Conservation (phyloP, 1,140 invertebrate species). For the Pseudobourletiella spinata region DNA sequence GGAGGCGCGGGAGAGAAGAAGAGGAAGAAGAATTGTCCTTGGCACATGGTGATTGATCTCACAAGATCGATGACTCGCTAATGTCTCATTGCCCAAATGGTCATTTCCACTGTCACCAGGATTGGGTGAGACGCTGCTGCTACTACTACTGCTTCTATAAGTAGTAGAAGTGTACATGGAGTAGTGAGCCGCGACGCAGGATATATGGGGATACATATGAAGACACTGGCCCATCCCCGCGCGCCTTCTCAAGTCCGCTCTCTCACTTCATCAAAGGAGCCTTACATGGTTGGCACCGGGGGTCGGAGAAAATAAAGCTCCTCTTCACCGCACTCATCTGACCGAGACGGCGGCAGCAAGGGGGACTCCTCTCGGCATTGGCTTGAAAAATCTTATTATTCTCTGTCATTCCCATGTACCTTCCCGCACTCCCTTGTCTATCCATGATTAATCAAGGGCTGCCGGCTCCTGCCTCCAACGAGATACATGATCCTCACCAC, state of each 20-base stretch:
- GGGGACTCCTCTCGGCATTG: background rate
- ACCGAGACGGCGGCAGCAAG: too few relatives aligned
- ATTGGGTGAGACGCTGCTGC: too few relatives aligned
- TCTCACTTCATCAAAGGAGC: background rate
- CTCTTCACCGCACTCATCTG: too few relatives aligned
- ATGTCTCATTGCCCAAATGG: conserved; percentile 34
- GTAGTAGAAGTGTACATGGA: too few relatives aligned
- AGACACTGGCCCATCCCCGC: background rate
- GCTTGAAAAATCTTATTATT: background rate
- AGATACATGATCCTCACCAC: too few relatives aligned
- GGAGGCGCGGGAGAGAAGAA: conserved; percentile 9
- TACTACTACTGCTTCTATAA: too few relatives aligned
- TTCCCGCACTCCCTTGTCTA: background rate
- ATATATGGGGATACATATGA: too few relatives aligned
- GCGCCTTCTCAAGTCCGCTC: background rate
- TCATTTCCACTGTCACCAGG: conserved; percentile 30
- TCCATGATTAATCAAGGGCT: background rate
- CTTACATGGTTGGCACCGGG: too few relatives aligned
- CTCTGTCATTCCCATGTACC: conserved; percentile 11
- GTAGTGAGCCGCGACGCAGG: too few relatives aligned
- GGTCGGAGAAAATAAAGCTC: background rate
- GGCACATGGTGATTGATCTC: conserved; percentile 35
- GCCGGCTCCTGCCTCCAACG: too few relatives aligned
- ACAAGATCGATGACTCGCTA: conserved; percentile 35
- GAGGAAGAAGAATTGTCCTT: conserved; percentile 22